Conservation (phyloP, 2,113 vertebrate genomes). For the Synchiropus splendidus region DNA sequence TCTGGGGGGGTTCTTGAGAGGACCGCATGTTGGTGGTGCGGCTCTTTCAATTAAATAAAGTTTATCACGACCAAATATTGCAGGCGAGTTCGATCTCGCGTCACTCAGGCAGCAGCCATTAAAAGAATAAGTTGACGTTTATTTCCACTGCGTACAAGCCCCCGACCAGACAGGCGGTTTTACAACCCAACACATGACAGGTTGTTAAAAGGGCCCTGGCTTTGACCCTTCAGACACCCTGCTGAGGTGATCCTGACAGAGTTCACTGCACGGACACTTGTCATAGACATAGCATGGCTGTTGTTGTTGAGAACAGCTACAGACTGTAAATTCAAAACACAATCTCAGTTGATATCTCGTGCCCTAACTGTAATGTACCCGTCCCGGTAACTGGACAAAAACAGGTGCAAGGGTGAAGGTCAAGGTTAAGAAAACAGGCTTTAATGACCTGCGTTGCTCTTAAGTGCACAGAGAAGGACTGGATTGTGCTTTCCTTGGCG, state of each 20-base stretch:
- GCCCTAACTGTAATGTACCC: slow-evolving; percentile 5
- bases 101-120: too few species aligned
- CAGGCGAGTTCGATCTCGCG: too few species aligned
- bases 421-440: slow-evolving; percentile 19
- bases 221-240: slow-evolving; percentile 21
- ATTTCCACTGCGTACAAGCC: slow-evolving; percentile 1
- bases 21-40: slow-evolving; percentile 22
- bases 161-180: slow-evolving; percentile 15
- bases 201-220: slow-evolving; percentile 20
- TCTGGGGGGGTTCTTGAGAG: slow-evolving; percentile 12
- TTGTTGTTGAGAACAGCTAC: too few species aligned
- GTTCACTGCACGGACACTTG: slow-evolving; percentile 27
- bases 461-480: slow-evolving; percentile 7
- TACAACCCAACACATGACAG: slow-evolving; percentile 18
- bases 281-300: too few species aligned
- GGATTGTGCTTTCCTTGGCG: slow-evolving; percentile 28
- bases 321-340: too few species aligned
- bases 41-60: too few species aligned
- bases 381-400: slow-evolving; percentile 6
- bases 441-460: slow-evolving; percentile 13
- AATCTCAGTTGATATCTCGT: too few species aligned
- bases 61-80: slow-evolving; percentile 1
- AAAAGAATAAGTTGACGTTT: slow-evolving; percentile 1
- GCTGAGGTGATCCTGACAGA: slow-evolving; percentile 29
- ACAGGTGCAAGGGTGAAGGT: slow-evolving; percentile 1